Base-by-base conservation (phyloP, 2,113 vertebrate species). In the Nasalis larvatus region DNA sequence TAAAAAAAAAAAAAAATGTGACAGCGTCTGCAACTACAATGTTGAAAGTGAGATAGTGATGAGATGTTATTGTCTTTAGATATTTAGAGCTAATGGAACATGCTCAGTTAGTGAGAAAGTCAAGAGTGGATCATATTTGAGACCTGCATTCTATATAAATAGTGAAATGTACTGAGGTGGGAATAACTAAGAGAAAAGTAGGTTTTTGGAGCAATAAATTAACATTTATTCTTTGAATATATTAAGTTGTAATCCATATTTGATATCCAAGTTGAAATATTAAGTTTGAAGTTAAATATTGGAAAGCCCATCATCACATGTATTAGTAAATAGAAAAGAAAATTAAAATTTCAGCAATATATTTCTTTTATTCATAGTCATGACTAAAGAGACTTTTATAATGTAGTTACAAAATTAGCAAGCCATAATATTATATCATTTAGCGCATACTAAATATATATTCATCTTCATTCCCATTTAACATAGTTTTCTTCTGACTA, bases 121-220 rank as follows among this genome's bases (percentile, higher is more conserved):
- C 1, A 85, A 45, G 0, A 40, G 23, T 20, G 6, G 27, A n/a
- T n/a, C 0, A 0, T 25, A n/a, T 25, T 20, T 21, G 7, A 84
- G 8, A 3, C 4, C 27, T 21, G 27, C 1, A 3, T 60, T 3
- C 0, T 18, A 73, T 8, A 14, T 58, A 45, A 32, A 37, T 17
- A 66, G 21, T 5, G 7, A 56, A 23, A 81, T 69, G 25, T 47
- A 45, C 8, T 54, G 16, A 8, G 4, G 10, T 27, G 11, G 10
- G 8, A 63, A 52, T 66, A 85, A 18, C 0, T 58, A 54, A 54
- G 56, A 74, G 16, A 91, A 30, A 81, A 32, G 1, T 78, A 66
- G 8, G 9, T 27, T 78, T 56, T 83, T 11, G 37, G 3, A 56
- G 32, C 90, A 78, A 54, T 25, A 10, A 32, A 85, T 81, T 35